Evolutionary conservation across 2,888 invertebrate species (phyloP).

Genomic region (Eumerus sabulonum): DNA sequence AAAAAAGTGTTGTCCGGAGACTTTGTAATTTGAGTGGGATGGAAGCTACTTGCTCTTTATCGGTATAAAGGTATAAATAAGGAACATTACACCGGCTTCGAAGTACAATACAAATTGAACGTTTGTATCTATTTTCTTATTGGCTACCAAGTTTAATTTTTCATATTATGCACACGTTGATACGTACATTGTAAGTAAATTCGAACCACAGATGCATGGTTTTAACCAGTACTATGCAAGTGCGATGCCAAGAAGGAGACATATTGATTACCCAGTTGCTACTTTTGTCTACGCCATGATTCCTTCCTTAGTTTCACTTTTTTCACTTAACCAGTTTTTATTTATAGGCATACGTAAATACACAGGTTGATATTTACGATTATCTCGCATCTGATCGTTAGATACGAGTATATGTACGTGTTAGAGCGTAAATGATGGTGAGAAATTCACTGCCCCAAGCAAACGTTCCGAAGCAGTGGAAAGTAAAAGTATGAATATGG

Average conservation of each 20-base stretch:
- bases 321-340: constrained; percentile 32
- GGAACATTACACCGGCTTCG: no score
- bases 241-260: background rate
- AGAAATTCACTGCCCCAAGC: constrained; percentile 57
- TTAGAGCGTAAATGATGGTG: constrained; percentile 25
- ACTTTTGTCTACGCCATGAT: constrained; percentile 37
- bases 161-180: no score
- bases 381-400: constrained; percentile 32
- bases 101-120: no score
- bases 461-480: constrained; percentile 43
- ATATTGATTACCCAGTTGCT: constrained; percentile 56
- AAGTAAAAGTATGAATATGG: constrained; percentile 44
- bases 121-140: no score
- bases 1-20: no score
- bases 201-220: no score
- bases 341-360: constrained; percentile 17
- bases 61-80: no score
- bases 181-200: no score
- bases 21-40: no score
- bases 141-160: no score
- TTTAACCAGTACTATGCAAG: no score
- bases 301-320: constrained; percentile 68
- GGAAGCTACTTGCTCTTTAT: no score
- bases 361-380: background rate
- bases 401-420: constrained; percentile 36